These are phyloP conservation scores for Schizopygopsis malacanthus DNA, from an alignment of 2,797 vertebrate species.

Conservation along the genomic window DNA sequence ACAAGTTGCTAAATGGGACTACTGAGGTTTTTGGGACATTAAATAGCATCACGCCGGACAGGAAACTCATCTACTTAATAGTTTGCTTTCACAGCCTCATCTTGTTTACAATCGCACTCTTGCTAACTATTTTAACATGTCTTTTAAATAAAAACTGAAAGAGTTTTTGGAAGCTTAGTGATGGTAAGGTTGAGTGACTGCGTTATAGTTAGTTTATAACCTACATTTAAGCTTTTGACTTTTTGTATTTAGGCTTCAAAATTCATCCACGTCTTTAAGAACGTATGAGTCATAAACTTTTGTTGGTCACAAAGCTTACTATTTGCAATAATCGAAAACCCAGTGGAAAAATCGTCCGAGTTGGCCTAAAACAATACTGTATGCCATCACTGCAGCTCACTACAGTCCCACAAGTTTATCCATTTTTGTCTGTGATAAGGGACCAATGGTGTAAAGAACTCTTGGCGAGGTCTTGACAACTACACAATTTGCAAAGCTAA, in stretches of 20 bases:
- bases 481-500: slow-evolving; percentile 1
- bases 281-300: background rate
- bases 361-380: background rate
- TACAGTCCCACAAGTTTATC: background rate
- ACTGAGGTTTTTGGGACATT: no score
- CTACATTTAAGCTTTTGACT: background rate
- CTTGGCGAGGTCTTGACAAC: background rate
- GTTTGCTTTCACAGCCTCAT: no score
- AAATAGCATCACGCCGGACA: no score
- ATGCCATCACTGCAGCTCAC: background rate
- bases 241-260: background rate
- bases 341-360: background rate
- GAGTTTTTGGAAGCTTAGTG: background rate
- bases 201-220: background rate
- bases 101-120: no score
- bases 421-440: background rate
- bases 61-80: no score
- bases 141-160: no score
- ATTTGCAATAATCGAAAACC: background rate
- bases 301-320: background rate
- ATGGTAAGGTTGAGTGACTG: background rate
- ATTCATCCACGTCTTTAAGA: background rate
- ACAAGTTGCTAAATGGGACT: no score
- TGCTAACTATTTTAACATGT: no score
- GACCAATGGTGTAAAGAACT: background rate